phyloP scores from a whole-genome alignment of 1,140 invertebrate species.

The Mycetomoellerius zeteki region DNA sequence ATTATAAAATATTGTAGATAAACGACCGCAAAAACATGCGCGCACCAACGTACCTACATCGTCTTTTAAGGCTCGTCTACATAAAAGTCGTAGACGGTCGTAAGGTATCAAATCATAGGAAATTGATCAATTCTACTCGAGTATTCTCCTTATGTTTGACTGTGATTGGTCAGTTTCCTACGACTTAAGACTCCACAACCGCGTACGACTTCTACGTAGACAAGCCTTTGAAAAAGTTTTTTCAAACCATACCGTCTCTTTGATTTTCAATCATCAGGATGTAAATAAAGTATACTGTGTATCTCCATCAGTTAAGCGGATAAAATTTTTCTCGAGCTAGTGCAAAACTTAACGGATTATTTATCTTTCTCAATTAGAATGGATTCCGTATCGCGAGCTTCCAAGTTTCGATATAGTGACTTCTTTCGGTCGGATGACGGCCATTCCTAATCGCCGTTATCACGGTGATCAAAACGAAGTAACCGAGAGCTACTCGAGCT shows the following conservation, averaged over 20 bases:
- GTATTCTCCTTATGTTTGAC: too few species aligned
- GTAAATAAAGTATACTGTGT: neutral
- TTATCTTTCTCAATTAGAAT: neutral
- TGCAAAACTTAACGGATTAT: slow-evolving; percentile 18
- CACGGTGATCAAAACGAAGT: slow-evolving; percentile 3
- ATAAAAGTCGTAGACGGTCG: too few species aligned
- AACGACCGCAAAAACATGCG: too few species aligned
- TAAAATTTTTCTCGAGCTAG: neutral
- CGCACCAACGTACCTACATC: too few species aligned
- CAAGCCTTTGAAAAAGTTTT: neutral
- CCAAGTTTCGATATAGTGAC: slow-evolving; percentile 15
- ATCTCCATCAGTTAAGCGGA: neutral
- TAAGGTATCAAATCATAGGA: too few species aligned
- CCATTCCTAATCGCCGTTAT: slow-evolving; percentile 14
- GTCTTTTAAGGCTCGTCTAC: too few species aligned
- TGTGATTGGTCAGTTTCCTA: too few species aligned
- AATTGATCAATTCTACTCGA: too few species aligned
- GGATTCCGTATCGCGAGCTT: neutral
- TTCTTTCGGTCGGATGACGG: neutral
- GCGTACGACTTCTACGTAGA: neutral
- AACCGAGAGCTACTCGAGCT: slow-evolving; percentile 32
- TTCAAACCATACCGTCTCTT: neutral
- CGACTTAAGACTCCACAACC: too few species aligned
- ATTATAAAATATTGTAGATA: neutral
- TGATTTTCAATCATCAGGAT: neutral